Percentiles rank a stretch among this genome's conserved stretches.
phyloP scores from a whole-genome alignment of 1,140 invertebrate genomes.

The Drosophila sucinea region DNA sequence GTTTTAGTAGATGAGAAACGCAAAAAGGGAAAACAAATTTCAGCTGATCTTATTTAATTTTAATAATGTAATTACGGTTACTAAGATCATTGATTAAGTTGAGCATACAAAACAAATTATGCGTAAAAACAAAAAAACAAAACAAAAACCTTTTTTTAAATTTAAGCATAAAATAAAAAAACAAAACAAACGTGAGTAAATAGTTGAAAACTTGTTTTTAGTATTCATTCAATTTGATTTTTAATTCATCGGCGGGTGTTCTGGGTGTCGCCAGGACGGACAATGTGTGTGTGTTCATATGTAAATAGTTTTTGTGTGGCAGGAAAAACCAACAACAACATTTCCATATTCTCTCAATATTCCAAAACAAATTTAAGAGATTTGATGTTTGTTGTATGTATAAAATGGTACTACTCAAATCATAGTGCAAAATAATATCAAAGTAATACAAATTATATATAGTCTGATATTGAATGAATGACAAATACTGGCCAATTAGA shows the following conservation, averaged over 20 bases:
- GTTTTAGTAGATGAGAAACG: slow-evolving; percentile 38
- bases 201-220: slow-evolving; percentile 56
- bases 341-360: neutral
- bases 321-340: neutral
- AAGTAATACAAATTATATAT: slow-evolving; percentile 6
- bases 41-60: slow-evolving; percentile 76
- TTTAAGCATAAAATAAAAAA: slow-evolving; percentile 55
- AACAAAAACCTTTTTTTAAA: slow-evolving; percentile 54
- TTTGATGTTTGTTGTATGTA: neutral
- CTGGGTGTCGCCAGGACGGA: slow-evolving; percentile 8
- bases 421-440: neutral
- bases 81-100: slow-evolving; percentile 75
- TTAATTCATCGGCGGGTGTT: slow-evolving; percentile 11
- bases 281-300: neutral
- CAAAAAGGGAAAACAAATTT: slow-evolving; percentile 41
- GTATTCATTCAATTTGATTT: slow-evolving; percentile 40
- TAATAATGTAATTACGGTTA: slow-evolving; percentile 70
- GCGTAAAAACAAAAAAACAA: slow-evolving; percentile 52
- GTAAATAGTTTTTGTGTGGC: slow-evolving; percentile 2
- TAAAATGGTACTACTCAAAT: no score
- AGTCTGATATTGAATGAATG: slow-evolving; percentile 15
- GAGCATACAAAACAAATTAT: slow-evolving; percentile 57
- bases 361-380: neutral
- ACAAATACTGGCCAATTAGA: slow-evolving; percentile 11
- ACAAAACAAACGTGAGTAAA: slow-evolving; percentile 56